Evolutionary conservation across 1,140 invertebrate genomes (phyloP), one percentile per base, ranked within the genome.

Genomic region (Nilaparvata lugens): DNA sequence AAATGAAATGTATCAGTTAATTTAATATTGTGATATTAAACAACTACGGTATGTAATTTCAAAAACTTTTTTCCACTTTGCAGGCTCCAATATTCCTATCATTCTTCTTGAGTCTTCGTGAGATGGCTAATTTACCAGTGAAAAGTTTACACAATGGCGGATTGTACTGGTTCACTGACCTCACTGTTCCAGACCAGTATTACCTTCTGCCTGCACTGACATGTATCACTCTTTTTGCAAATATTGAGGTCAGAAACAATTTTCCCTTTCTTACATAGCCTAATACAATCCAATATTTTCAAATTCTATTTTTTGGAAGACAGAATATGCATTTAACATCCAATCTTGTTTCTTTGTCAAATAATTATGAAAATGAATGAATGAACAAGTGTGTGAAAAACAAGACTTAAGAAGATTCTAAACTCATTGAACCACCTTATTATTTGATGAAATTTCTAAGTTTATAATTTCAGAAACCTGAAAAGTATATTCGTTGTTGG

Each of bases 121-220:
- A 75, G 63, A 96, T 98, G 93, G 83, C 92, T 0, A 87, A 86
- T 68, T 76, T 86, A 9, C 95, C 93, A 1, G 84, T 98, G 11
- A 88, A 91, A 57, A 93, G 91, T 72, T 80, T 98, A 79, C 83
- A 82, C 62, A 74, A 80, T 18, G 96, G 95, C 14, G 97, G 97
- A 4, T 61, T 94, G 0, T 85, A 79, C 56, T 99, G 96, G 96
- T 95, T 98, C 71, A 79, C 79, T 0, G 93, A 99, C 81, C 79
- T 99, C 13, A 95, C 93, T 4, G 65, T 92, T 9, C 75, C 86
- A 24, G 97, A 99, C 79, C 94, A 94, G 14, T 94, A 82, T 73
- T 98, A 88, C 69, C 60, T 91, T 18, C 74, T 99, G 58, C 97
- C 97, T 3, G 1, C 95, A 0, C 75, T 96, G 43, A 96, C 94